phyloP scores from a whole-genome alignment of 1,140 invertebrate species.

The Zaprionus ornatus region DNA sequence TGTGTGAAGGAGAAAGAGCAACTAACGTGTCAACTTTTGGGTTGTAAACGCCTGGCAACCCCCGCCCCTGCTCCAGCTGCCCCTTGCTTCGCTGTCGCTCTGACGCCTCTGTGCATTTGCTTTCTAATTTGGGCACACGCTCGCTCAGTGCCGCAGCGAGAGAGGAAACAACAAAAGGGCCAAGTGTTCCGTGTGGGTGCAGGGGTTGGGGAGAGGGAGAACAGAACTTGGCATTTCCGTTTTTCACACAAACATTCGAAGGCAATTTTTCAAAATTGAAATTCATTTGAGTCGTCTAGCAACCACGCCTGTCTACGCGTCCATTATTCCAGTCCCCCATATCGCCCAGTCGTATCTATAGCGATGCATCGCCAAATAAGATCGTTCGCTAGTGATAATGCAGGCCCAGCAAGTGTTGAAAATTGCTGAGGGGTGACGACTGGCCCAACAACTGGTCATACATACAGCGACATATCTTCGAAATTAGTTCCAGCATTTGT shows the following conservation, averaged over 20 bases:
- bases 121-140: conserved; percentile 79
- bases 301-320: conserved; percentile 48
- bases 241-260: conserved; percentile 75
- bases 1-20: conserved; percentile 18
- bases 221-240: conserved; percentile 65
- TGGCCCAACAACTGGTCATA: conserved; percentile 14
- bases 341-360: conserved; percentile 61
- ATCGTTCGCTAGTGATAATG: conserved; percentile 59
- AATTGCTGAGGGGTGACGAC: conserved; percentile 64
- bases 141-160: conserved; percentile 48
- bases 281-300: conserved; percentile 59
- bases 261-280: conserved; percentile 81
- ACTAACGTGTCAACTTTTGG: conserved; percentile 73
- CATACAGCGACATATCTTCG: conserved; percentile 3
- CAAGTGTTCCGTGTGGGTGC: conserved; percentile 30
- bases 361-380: conserved; percentile 67
- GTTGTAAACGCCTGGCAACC: conserved; percentile 51
- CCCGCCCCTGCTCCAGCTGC: neutral
- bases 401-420: conserved; percentile 65
- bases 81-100: neutral
- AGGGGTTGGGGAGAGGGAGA: neutral
- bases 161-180: conserved; percentile 54
- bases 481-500: conserved; percentile 61
- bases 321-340: conserved; percentile 57
- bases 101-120: conserved; percentile 55